Evolutionary conservation across 2,888 invertebrate species (phyloP).

Genomic region (Eupelmus urozonus): DNA sequence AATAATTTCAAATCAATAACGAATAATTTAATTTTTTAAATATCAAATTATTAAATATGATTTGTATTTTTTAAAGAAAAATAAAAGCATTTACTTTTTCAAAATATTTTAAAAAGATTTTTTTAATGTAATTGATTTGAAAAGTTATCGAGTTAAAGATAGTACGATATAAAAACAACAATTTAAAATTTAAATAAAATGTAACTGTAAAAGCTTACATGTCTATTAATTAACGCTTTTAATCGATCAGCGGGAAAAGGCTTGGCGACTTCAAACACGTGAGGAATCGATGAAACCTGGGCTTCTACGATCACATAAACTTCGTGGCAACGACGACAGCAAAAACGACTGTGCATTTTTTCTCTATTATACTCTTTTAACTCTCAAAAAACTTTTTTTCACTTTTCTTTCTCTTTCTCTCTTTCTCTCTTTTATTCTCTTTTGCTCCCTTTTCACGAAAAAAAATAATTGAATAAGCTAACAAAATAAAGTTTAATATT

Average conservation of each 20-base stretch:
- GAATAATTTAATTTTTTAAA: neutral
- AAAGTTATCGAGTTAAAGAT: too few relatives aligned
- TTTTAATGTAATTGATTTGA: too few relatives aligned
- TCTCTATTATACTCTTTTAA: slow-evolving; percentile 45
- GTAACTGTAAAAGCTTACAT: too few relatives aligned
- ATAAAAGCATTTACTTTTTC: too few relatives aligned
- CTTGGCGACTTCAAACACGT: slow-evolving; percentile 36
- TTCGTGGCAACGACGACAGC: slow-evolving; percentile 51
- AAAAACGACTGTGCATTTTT: slow-evolving; percentile 59
- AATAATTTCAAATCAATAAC: neutral
- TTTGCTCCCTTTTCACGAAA: slow-evolving; percentile 40
- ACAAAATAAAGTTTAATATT: slow-evolving; percentile 1
- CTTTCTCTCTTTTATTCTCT: slow-evolving; percentile 32
- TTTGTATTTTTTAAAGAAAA: neutral
- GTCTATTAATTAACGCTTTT: neutral
- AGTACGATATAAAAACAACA: too few relatives aligned
- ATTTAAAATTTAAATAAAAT: too few relatives aligned
- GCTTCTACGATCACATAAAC: slow-evolving; percentile 50
- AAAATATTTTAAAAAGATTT: too few relatives aligned
- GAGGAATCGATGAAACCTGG: slow-evolving; percentile 52
- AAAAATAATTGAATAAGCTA: slow-evolving; percentile 38
- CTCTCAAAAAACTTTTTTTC: slow-evolving; percentile 40
- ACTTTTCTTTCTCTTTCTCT: slow-evolving; percentile 43
- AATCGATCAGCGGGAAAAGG: slow-evolving; percentile 32
- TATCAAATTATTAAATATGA: neutral